These are phyloP conservation scores for Crypturellus undulatus DNA, from an alignment of 2,113 vertebrate genomes.

Conservation along the genomic window DNA sequence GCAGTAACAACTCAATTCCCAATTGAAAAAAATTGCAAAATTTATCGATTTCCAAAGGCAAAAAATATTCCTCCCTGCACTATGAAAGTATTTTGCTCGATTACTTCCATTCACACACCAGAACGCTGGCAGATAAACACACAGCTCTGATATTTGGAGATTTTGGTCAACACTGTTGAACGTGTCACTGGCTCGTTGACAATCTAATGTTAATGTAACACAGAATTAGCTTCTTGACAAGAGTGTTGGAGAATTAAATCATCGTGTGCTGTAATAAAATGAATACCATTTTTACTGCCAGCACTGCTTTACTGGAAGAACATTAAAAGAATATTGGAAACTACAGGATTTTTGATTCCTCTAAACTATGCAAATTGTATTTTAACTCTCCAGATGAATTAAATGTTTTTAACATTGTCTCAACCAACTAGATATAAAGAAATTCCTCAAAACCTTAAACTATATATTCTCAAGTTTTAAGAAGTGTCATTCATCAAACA, in stretches of 20 bases:
- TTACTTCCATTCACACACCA: neutral
- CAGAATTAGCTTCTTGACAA: neutral
- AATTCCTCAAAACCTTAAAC: neutral
- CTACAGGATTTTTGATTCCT: neutral
- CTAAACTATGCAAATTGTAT: neutral
- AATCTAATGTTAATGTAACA: neutral
- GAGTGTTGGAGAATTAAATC: neutral
- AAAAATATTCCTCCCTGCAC: neutral
- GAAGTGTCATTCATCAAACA: neutral
- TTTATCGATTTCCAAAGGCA: neutral
- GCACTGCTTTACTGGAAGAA: neutral
- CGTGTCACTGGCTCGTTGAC: neutral
- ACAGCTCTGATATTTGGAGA: neutral
- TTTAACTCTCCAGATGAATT: neutral
- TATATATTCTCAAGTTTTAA: neutral
- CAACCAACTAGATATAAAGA: neutral
- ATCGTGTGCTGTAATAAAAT: neutral
- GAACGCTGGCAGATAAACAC: rapidly evolving
- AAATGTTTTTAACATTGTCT: neutral
- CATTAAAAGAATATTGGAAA: neutral
- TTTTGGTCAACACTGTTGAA: neutral
- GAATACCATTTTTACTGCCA: neutral
- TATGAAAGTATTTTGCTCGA: rapidly evolving
- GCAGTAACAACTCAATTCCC: too few relatives aligned
- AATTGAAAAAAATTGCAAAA: too few relatives aligned